Conservation (phyloP, 2,113 vertebrate genomes). For the Xiphophorus couchianus region DNA sequence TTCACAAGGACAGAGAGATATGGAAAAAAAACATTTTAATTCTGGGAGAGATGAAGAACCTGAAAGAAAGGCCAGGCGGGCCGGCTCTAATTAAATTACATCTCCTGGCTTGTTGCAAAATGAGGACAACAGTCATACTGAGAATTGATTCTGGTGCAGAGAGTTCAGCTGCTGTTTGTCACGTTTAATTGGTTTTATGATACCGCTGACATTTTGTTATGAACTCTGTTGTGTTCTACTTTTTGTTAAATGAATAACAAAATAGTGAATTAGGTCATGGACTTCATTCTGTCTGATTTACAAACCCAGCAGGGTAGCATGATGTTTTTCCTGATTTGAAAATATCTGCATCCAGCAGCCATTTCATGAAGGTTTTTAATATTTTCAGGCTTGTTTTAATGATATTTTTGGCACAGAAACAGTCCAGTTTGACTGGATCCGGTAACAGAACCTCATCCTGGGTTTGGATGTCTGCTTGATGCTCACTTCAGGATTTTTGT, state of each 20-base stretch:
- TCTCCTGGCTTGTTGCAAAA: slow-evolving; percentile 48
- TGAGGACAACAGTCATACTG: slow-evolving; percentile 34
- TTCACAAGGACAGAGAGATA: slow-evolving; percentile 56
- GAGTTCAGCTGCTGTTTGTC: slow-evolving; percentile 7
- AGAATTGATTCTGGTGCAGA: slow-evolving; percentile 35
- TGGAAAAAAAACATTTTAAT: slow-evolving; percentile 11
- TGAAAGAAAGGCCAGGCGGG: slow-evolving; percentile 20
- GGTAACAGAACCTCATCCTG: too few relatives aligned
- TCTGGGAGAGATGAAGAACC: slow-evolving; percentile 24
- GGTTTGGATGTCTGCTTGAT: too few relatives aligned
- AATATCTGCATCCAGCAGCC: too few relatives aligned
- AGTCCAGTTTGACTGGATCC: too few relatives aligned
- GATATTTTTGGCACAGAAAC: background rate
- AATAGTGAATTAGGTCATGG: too few relatives aligned
- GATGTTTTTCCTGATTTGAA: background rate
- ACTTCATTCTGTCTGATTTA: background rate
- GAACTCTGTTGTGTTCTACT: background rate
- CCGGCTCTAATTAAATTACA: slow-evolving; percentile 53
- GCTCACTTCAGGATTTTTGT: too few relatives aligned
- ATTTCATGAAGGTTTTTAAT: background rate
- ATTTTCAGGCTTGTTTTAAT: background rate
- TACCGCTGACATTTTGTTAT: background rate
- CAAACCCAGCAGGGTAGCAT: background rate
- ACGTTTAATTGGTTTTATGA: slow-evolving; percentile 1
- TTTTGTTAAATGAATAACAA: background rate